Conservation (phyloP, 2,797 vertebrate genomes). For the Gymnopithys bicolor region DNA sequence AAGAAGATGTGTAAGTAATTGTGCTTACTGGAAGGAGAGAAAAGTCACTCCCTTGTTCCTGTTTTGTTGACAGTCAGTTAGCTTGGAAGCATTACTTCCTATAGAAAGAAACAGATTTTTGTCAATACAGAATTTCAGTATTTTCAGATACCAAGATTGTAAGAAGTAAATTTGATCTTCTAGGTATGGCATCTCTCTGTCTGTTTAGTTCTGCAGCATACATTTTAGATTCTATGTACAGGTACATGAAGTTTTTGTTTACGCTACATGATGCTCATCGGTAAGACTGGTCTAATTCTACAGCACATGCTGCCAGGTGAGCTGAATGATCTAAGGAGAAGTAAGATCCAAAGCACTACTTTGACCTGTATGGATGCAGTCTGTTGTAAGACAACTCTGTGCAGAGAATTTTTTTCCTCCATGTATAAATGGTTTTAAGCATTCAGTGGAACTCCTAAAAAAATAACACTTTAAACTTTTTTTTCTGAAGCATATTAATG, state of each 20-base stretch:
- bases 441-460: neutral
- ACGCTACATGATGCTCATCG: neutral
- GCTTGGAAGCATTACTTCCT: neutral
- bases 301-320: neutral
- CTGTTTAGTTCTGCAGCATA: neutral
- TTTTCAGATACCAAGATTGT: neutral
- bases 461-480: neutral
- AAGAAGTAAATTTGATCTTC: neutral
- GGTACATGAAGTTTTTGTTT: neutral
- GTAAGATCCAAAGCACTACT: neutral
- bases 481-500: neutral
- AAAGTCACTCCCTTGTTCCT: neutral
- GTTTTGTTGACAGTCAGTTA: neutral
- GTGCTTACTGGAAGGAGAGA: neutral
- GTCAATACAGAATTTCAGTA: neutral
- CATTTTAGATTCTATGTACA: neutral
- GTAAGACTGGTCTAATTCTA: neutral
- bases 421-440: neutral
- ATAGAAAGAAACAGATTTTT: neutral
- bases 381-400: neutral
- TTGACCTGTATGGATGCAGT: neutral
- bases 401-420: neutral
- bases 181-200: neutral
- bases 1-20: neutral
- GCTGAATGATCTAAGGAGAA: neutral